Evolutionary conservation across 2,888 invertebrate genomes (phyloP), one percentile per base, ranked within the genome.

Genomic region (Norana najaformis): DNA sequence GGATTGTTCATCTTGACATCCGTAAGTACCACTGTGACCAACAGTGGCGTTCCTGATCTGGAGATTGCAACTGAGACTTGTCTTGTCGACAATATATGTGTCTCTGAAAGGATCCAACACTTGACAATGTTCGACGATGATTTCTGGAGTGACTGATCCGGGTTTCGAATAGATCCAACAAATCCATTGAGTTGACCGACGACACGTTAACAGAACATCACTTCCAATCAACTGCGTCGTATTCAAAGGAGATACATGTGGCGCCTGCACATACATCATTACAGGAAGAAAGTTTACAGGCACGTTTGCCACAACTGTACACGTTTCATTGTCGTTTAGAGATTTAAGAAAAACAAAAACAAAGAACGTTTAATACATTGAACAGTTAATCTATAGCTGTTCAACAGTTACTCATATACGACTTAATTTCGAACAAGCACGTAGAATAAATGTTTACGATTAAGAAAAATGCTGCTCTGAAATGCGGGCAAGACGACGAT

Each of bases 131-230:
- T 69, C 69, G 11, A 69, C 69, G 69, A 69, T 69, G 69, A 69
- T 69, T 30, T 69, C 69, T n/a, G 30, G 69, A 69, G 69, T n/a
- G 11, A 8, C 1, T n/a, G 69, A n/a, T 69, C n/a, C n/a, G n/a
- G 69, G 69, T n/a, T 69, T 69, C 30, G n/a, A n/a, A 69, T n/a
- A 69, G 69, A 69, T 69, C 69, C 69, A 69, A n/a, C 69, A n/a
- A 69, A 69, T n/a, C 69, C 69, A n/a, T 13, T 69, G 69, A n/a
- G 69, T 69, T 13, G 69, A 69, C 3, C 69, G 69, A n/a, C 69
- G n/a, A 8, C 69, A 69, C 8, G 30, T n/a, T n/a, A 69, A 69
- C 8, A 8, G 1, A 16, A n/a, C 69, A 69, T 69, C 69, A n/a
- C 8, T n/a, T 69, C 69, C 69, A 69, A 69, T n/a, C 69, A 6